These are phyloP conservation scores for Drosophila ohnishii DNA, from an alignment of 1,140 invertebrate genomes.

Conservation along the genomic window DNA sequence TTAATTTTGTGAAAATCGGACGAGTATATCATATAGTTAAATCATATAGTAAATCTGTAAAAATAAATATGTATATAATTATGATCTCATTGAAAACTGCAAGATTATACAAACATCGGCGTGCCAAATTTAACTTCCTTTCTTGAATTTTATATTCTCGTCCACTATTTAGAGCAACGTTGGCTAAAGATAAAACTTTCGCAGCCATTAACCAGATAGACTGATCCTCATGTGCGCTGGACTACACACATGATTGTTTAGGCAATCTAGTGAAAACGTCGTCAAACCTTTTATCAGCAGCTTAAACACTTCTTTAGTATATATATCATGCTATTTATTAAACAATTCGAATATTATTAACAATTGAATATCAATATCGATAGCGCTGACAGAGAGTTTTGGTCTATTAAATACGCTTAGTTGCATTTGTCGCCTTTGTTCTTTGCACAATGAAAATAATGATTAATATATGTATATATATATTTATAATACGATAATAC, in stretches of 20 bases:
- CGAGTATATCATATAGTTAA: too few species aligned
- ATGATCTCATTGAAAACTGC: too few species aligned
- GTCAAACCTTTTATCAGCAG: neutral
- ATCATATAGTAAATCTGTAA: too few species aligned
- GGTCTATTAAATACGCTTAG: slow-evolving; percentile 67
- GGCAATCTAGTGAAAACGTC: neutral
- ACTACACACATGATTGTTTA: too few species aligned
- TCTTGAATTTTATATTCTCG: too few species aligned
- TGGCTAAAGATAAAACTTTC: too few species aligned
- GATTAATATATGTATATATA: slow-evolving; percentile 40
- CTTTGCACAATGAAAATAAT: slow-evolving; percentile 57
- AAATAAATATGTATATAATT: too few species aligned
- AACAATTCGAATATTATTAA: slow-evolving; percentile 81
- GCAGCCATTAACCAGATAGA: too few species aligned
- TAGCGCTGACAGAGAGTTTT: slow-evolving; percentile 73
- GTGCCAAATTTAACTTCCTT: too few species aligned
- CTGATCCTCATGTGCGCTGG: too few species aligned
- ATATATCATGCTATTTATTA: slow-evolving; percentile 80
- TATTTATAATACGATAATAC: slow-evolving; percentile 73
- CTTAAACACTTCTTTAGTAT: slow-evolving; percentile 25
- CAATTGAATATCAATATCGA: slow-evolving; percentile 78
- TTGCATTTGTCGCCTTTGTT: slow-evolving; percentile 56
- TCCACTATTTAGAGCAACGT: neutral
- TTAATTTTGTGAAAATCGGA: too few species aligned
- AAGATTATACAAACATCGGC: too few species aligned